Evolutionary conservation across 2,888 invertebrate genomes (phyloP), one percentile per base, ranked within the genome.

Genomic region (Tupiocoris notatus): DNA sequence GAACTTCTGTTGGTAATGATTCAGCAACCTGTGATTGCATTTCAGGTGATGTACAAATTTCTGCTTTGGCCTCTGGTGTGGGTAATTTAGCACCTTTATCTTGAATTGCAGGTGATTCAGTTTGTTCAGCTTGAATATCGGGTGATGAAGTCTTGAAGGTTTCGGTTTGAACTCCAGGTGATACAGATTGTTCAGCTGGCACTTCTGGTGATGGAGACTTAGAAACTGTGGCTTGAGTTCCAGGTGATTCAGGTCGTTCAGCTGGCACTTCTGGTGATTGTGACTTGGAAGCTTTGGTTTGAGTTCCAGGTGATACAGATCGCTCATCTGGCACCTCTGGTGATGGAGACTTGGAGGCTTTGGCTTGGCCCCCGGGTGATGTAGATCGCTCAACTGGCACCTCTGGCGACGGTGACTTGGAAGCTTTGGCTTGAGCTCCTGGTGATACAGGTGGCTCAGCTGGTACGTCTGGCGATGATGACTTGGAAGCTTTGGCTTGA

Each of bases 1-100:
- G 66, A 59, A 65, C 76, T 64, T 63, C 58, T 58, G 75, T 63
- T 1, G 65, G 64, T 21, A 64, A 58, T 2, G 75, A 65, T 23
- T 59, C 66, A 6, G 75, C 23, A n/a, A 21, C 18, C 39, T 25
- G 17, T 1, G 23, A 23, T 20, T 56, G 21, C 3, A 24, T n/a
- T 2, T 20, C 66, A 66, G 20, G 1, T 21, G 22, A n/a, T 66
- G 66, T 24, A 22, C 24, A n/a, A 62, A 24, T 22, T 56, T 64
- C 57, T 12, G 57, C 62, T 62, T 58, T 59, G 58, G 63, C 76
- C 59, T 63, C 58, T 58, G 75, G 74, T 1, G 65, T 64, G 16
- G 74, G 66, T 2, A 66, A 65, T 23, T 59, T 75, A 6, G 75
- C 23, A n/a, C n/a, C 18, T 39, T 25, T 22, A 2, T 17, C 59